Evolutionary conservation across 2,797 vertebrate genomes (phyloP).

Genomic region (Enteromius paludinosus): DNA sequence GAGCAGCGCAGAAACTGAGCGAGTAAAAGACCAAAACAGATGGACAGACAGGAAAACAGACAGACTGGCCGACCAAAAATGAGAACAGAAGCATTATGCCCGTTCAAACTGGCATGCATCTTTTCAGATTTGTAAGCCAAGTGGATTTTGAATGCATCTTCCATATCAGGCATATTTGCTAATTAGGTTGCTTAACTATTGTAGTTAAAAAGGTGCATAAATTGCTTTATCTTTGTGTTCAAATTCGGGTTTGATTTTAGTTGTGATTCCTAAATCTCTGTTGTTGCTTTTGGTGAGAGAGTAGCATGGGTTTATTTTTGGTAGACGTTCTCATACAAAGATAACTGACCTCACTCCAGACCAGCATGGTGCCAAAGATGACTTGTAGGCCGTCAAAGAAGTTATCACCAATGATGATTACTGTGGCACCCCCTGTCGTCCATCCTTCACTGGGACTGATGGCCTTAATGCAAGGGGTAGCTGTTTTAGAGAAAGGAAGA

Average conservation of each 20-base stretch:
- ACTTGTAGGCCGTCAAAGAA: constrained; percentile 99
- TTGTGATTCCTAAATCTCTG: neutral
- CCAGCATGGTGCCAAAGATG: constrained; percentile 99
- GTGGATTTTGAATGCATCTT: constrained; percentile 20
- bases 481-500: constrained; percentile 78
- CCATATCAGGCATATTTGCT: neutral
- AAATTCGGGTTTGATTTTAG: neutral
- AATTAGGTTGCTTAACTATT: neutral
- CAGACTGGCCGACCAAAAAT: constrained; percentile 19
- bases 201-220: neutral
- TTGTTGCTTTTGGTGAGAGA: neutral
- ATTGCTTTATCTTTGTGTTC: neutral
- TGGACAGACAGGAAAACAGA: constrained; percentile 36
- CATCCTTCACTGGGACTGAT: constrained; percentile 99
- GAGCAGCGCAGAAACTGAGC: constrained; percentile 22
- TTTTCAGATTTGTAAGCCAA: constrained; percentile 11
- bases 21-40: constrained; percentile 27
- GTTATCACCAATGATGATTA: constrained; percentile 99
- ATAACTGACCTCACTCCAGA: constrained; percentile 96
- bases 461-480: constrained; percentile 98
- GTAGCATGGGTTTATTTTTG: neutral
- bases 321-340: neutral
- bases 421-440: constrained; percentile 97
- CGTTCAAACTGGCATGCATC: neutral
- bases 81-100: constrained; percentile 14